phyloP scores from a whole-genome alignment of 2,888 invertebrate species.

The Clistopyga incitator region DNA sequence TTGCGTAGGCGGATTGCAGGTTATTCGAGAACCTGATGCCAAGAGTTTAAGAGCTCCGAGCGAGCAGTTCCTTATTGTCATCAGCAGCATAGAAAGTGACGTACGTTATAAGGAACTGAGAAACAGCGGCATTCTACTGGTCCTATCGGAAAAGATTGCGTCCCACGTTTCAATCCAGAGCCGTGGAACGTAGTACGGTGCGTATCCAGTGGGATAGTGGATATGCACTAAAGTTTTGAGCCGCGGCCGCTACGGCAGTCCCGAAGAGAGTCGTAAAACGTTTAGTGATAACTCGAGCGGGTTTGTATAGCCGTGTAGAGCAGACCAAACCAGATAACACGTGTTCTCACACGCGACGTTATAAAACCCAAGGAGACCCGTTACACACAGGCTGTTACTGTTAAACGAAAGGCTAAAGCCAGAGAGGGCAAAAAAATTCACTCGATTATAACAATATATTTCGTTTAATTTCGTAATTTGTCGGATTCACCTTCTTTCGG shows the following conservation, averaged over 20 bases:
- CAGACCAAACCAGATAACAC: conserved; percentile 62
- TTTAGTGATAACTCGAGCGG: conserved; percentile 70
- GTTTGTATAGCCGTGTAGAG: conserved; percentile 42
- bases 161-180: conserved; percentile 56
- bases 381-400: conserved; percentile 72
- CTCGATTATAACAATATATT: conserved; percentile 78
- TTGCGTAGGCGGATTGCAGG: conserved; percentile 52
- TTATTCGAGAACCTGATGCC: conserved; percentile 49
- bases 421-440: conserved; percentile 68
- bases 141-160: conserved; percentile 51
- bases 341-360: conserved; percentile 72
- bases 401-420: conserved; percentile 70
- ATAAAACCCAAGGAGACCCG: conserved; percentile 73
- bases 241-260: conserved; percentile 45
- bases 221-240: conserved; percentile 32
- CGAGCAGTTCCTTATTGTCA: conserved; percentile 67
- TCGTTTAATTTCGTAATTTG: too few species aligned
- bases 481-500: conserved; percentile 56
- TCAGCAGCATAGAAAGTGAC: conserved; percentile 20
- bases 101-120: conserved; percentile 40
- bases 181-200: conserved; percentile 42
- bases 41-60: conserved; percentile 52
- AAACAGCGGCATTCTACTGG: conserved; percentile 57
- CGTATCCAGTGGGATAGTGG: conserved; percentile 25
- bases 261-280: conserved; percentile 67